phyloP scores from a whole-genome alignment of 2,888 invertebrate genomes.

The Eledona agricola region DNA sequence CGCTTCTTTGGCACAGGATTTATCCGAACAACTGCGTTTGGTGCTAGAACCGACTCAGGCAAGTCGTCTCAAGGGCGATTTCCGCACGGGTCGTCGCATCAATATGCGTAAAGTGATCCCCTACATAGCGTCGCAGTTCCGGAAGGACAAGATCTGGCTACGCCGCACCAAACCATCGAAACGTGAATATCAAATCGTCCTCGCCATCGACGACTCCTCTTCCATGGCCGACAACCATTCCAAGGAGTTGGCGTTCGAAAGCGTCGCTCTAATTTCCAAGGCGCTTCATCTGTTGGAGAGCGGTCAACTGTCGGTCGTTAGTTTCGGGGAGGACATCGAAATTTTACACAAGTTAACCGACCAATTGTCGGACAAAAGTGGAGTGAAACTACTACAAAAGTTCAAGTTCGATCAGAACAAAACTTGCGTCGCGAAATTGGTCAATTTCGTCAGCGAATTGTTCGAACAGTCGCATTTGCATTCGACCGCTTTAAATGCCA shows the following conservation, averaged over 20 bases:
- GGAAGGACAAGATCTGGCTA: conserved; percentile 99
- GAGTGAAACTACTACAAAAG: conserved; percentile 80
- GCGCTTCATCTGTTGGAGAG: conserved; percentile 93
- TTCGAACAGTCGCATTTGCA: conserved; percentile 63
- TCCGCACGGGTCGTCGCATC: conserved; percentile 93
- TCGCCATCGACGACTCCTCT: conserved; percentile 96
- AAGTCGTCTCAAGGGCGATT: conserved; percentile 92
- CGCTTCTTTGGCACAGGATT: conserved; percentile 76
- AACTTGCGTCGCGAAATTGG: conserved; percentile 83
- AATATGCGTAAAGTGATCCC: conserved; percentile 99
- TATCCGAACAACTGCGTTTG: conserved; percentile 92
- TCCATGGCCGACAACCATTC: conserved; percentile 91
- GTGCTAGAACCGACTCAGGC: conserved; percentile 96
- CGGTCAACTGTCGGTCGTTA: conserved; percentile 90
- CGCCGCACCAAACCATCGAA: conserved; percentile 94
- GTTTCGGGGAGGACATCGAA: conserved; percentile 86
- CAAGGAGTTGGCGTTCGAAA: conserved; percentile 93
- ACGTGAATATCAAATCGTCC: conserved; percentile 93
- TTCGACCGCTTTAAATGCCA: conserved; percentile 73
- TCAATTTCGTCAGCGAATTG: conserved; percentile 80
- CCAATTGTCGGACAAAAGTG: conserved; percentile 87
- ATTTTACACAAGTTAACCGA: conserved; percentile 90
- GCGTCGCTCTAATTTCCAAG: conserved; percentile 88
- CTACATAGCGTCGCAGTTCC: conserved; percentile 98
- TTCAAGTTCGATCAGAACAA: conserved; percentile 90